phyloP scores from a whole-genome alignment of 1,140 invertebrate species.

The Drosophila ercepeae region DNA sequence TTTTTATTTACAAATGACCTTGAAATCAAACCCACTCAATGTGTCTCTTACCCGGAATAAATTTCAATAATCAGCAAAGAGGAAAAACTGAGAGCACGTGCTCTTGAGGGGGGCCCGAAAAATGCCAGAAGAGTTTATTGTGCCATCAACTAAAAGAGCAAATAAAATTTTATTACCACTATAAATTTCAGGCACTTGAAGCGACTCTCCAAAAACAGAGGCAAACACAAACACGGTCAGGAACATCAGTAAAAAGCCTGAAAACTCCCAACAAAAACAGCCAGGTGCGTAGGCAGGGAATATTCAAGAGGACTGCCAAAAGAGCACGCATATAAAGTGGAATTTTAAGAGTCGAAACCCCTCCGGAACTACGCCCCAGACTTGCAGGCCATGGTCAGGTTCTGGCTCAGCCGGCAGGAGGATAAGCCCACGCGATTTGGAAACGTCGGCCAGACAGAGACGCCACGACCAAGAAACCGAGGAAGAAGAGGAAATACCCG shows the following conservation, averaged over 20 bases:
- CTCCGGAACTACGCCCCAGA: constrained; percentile 2
- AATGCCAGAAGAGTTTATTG: constrained; percentile 79
- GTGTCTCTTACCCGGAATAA: constrained; percentile 4
- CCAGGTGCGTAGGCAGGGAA: constrained; percentile 24
- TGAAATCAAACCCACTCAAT: constrained; percentile 43
- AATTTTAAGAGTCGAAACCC: background rate
- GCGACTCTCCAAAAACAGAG: constrained; percentile 48
- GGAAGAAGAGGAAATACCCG: constrained; percentile 44
- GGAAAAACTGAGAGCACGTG: constrained; percentile 59
- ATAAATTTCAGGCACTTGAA: constrained; percentile 81
- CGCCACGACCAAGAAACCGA: constrained; percentile 55
- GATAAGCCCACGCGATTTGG: constrained; percentile 80
- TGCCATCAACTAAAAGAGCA: constrained; percentile 81
- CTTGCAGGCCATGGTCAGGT: constrained; percentile 26
- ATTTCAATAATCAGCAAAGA: constrained; percentile 43
- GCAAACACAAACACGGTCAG: constrained; percentile 34
- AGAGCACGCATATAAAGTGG: background rate
- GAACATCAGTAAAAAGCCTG: constrained; percentile 8
- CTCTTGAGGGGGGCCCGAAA: constrained; percentile 39
- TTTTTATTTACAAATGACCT: constrained; percentile 45
- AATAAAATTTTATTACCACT: constrained; percentile 83
- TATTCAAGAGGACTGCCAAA: background rate
- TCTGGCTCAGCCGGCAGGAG: constrained; percentile 43
- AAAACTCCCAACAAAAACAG: constrained; percentile 18
- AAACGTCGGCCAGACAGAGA: constrained; percentile 47